These are phyloP conservation scores for Magallana gigas DNA, from an alignment of 1,140 invertebrate genomes.

Conservation along the genomic window DNA sequence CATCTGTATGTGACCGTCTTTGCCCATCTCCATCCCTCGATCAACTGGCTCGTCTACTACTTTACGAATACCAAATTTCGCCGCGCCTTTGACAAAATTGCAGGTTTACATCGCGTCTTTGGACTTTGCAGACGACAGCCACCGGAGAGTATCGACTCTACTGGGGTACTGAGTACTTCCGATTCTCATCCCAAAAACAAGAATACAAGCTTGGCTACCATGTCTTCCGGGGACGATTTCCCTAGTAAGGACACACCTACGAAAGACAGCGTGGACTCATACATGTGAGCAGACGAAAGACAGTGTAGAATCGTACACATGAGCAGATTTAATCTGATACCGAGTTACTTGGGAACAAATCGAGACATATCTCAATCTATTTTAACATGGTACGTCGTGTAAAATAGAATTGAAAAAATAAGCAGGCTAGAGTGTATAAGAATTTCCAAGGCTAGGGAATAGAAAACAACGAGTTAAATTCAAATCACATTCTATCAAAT, in stretches of 20 bases:
- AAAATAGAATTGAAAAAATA: no score
- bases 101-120: conserved; percentile 43
- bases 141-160: neutral
- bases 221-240: neutral
- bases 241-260: neutral
- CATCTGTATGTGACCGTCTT: conserved; percentile 63
- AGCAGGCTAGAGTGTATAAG: no score
- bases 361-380: no score
- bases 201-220: neutral
- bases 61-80: conserved; percentile 63
- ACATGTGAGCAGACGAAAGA: neutral
- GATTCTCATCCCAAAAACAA: conserved; percentile 8
- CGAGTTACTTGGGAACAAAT: no score
- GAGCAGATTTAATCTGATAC: no score
- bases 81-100: conserved; percentile 56
- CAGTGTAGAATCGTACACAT: neutral
- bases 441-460: no score
- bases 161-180: conserved; percentile 16
- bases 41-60: conserved; percentile 69
- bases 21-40: conserved; percentile 68
- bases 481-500: no score
- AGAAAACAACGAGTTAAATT: no score
- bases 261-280: neutral
- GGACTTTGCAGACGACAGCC: neutral
- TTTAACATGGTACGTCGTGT: no score